phyloP scores from a whole-genome alignment of 1,140 invertebrate species.

The Bombus polaris region DNA sequence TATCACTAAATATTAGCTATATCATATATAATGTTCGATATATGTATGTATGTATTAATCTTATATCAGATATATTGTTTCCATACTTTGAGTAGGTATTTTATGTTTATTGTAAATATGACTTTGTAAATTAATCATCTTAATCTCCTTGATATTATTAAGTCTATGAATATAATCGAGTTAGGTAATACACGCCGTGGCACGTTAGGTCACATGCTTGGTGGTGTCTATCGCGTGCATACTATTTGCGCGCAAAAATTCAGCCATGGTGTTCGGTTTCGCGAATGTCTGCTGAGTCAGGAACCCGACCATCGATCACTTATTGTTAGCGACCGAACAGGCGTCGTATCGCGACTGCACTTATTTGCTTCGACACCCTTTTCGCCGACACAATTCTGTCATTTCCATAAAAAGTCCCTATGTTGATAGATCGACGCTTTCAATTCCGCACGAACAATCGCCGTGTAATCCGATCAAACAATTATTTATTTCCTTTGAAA shows the following conservation, averaged over 20 bases:
- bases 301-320: slow-evolving; percentile 64
- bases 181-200: slow-evolving; percentile 31
- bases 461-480: slow-evolving; percentile 5
- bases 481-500: background rate
- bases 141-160: background rate
- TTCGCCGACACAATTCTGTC: slow-evolving; percentile 62
- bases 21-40: no score
- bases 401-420: slow-evolving; percentile 58
- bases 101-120: no score
- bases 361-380: slow-evolving; percentile 67
- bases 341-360: slow-evolving; percentile 59
- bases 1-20: no score
- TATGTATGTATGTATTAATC: no score
- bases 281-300: slow-evolving; percentile 59
- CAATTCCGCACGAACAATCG: slow-evolving; percentile 31
- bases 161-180: slow-evolving; percentile 3
- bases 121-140: background rate
- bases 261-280: slow-evolving; percentile 59
- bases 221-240: slow-evolving; percentile 29
- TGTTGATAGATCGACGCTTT: slow-evolving; percentile 45
- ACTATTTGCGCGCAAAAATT: slow-evolving; percentile 47
- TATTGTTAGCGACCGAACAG: slow-evolving; percentile 60
- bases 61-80: no score
- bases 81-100: no score
- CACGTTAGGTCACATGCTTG: slow-evolving; percentile 46